These are phyloP conservation scores for Carollia perspicillata DNA, from an alignment of 2,113 vertebrate species.

Conservation along the genomic window DNA sequence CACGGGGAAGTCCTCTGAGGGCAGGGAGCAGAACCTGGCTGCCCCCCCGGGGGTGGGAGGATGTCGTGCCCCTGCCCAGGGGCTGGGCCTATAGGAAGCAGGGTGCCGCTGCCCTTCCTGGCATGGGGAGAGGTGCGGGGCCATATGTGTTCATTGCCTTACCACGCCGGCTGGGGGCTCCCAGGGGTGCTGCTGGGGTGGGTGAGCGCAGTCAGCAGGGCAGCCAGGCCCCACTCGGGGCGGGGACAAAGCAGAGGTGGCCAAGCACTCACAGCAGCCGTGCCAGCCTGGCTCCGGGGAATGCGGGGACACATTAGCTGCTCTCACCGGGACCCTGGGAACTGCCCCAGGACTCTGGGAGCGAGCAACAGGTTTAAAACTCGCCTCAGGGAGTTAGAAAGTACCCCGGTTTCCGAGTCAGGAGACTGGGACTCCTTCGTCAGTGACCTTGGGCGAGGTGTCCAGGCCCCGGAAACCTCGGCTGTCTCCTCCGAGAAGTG, in stretches of 20 bases:
- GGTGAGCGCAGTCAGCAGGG: neutral
- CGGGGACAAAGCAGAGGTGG: neutral
- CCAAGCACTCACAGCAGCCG: neutral
- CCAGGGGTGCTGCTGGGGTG: neutral
- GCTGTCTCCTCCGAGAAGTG: neutral
- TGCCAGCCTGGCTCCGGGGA: neutral
- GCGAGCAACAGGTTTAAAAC: neutral
- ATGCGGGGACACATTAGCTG: neutral
- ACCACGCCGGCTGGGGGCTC: neutral
- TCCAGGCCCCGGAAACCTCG: neutral
- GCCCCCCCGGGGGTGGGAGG: neutral
- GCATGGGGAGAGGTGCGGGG: neutral
- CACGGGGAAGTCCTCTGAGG: neutral
- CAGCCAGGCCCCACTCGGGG: neutral
- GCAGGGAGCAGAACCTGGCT: rapidly evolving
- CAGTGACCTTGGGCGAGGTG: neutral
- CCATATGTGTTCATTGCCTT: neutral
- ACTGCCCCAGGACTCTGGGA: neutral
- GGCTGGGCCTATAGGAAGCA: neutral
- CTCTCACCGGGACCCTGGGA: neutral
- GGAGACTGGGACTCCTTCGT: neutral
- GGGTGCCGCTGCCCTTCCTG: neutral
- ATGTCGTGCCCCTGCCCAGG: neutral
- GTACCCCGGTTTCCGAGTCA: neutral
- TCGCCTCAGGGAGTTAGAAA: neutral